A percentile compares a stretch with the other conserved stretches of the same genome.
Conservation (phyloP, 2,797 vertebrate genomes). For the Limnodromus scolopaceus region DNA sequence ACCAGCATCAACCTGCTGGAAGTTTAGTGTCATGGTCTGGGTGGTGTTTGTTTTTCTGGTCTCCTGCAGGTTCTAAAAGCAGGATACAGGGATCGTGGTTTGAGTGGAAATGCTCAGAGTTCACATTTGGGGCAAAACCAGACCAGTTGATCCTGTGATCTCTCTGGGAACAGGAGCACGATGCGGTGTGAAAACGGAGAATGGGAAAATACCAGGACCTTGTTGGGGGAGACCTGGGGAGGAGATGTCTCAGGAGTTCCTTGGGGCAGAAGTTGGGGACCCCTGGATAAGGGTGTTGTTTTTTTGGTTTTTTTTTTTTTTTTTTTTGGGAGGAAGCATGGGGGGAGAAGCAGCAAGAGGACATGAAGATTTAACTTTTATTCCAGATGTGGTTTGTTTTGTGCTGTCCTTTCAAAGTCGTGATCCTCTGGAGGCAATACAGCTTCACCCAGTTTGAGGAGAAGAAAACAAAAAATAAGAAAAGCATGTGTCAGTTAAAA, state of each 20-base stretch:
- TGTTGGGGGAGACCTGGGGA: background rate
- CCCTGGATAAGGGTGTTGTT: rapidly evolving
- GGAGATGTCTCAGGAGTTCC: background rate
- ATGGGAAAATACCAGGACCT: background rate
- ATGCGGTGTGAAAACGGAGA: background rate
- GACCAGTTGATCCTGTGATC: background rate
- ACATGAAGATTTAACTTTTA: background rate
- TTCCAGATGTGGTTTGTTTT: background rate
- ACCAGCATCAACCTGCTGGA: background rate
- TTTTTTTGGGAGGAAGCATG: background rate
- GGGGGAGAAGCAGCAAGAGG: background rate
- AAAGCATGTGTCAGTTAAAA: background rate
- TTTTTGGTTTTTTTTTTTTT: too few relatives aligned
- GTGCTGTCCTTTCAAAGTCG: background rate
- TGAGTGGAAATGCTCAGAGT: background rate
- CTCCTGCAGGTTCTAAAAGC: background rate
- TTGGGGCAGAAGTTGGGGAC: background rate
- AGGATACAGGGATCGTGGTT: background rate
- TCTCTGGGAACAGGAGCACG: background rate
- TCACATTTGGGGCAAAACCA: background rate
- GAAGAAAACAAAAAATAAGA: background rate
- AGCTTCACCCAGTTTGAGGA: background rate
- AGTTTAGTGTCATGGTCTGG: background rate
- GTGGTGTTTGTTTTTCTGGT: background rate
- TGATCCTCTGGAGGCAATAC: background rate